Conservation (phyloP, 2,113 vertebrate genomes). For the Tenebrosternarchus preto region DNA sequence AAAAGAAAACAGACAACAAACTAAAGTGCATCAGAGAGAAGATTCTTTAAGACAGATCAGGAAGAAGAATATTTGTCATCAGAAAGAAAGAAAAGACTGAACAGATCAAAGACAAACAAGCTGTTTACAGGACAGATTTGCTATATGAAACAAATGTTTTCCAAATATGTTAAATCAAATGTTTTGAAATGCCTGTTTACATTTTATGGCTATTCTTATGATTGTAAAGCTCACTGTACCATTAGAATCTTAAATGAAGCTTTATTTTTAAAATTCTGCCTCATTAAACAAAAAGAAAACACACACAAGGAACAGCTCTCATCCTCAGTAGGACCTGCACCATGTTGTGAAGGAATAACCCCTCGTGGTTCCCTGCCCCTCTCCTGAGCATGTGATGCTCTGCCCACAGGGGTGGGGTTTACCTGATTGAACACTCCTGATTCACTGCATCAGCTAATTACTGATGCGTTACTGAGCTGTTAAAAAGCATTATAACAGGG, state of each 20-base stretch:
- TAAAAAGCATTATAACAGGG: too few relatives aligned
- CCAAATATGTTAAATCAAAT: background rate
- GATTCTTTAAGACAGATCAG: slow-evolving; percentile 23
- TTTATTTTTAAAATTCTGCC: too few relatives aligned
- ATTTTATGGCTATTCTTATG: background rate
- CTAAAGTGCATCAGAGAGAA: slow-evolving; percentile 40
- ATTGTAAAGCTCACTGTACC: background rate
- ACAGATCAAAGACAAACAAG: background rate
- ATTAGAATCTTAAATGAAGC: too few relatives aligned
- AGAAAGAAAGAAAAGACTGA: background rate
- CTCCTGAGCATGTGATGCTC: too few relatives aligned
- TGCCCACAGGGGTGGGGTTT: too few relatives aligned
- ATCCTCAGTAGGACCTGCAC: too few relatives aligned
- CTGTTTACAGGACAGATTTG: background rate
- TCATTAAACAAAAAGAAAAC: background rate
- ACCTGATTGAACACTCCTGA: too few relatives aligned
- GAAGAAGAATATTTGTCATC: slow-evolving; percentile 28
- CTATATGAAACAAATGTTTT: background rate
- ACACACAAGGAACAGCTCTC: too few relatives aligned
- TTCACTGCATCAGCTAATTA: too few relatives aligned
- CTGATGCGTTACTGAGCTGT: too few relatives aligned
- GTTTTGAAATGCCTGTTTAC: background rate
- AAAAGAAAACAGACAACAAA: slow-evolving; percentile 3
- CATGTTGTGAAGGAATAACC: too few relatives aligned
- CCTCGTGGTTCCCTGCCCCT: too few relatives aligned